Evolutionary conservation across 2,113 vertebrate species (phyloP).

Genomic region (Tricholaema leucomelas): DNA sequence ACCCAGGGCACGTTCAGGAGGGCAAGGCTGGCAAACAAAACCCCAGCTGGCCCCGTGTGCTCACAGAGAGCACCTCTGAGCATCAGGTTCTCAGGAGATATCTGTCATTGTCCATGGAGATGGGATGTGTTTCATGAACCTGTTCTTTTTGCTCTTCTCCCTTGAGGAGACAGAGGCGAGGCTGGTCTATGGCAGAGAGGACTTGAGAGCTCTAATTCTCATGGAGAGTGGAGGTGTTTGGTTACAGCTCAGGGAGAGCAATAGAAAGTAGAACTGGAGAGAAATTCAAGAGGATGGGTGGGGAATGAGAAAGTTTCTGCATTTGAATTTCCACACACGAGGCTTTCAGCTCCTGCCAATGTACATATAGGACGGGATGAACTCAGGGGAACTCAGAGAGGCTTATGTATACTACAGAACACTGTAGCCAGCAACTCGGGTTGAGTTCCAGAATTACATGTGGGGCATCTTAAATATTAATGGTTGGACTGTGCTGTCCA

Average conservation of each 20-base stretch:
- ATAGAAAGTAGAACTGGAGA: slow-evolving; percentile 20
- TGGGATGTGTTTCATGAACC: not conserved
- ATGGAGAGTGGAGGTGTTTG: not conserved
- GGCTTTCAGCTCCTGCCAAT: slow-evolving; percentile 48
- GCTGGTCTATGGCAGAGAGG: accelerated
- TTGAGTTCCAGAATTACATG: not conserved
- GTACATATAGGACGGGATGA: slow-evolving; percentile 26
- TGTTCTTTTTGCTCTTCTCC: not conserved
- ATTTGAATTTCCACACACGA: not conserved
- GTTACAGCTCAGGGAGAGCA: not conserved
- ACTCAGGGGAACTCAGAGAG: not conserved
- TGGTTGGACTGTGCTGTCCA: accelerated
- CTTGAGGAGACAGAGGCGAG: not conserved
- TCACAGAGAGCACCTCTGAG: not conserved
- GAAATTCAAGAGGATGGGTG: slow-evolving; percentile 40
- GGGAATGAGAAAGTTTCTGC: slow-evolving; percentile 45
- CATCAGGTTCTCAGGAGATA: not conserved
- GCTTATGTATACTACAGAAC: not conserved
- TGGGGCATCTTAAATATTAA: not conserved
- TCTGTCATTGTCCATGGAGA: accelerated
- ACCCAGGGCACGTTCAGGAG: not conserved
- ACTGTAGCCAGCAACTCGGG: not conserved
- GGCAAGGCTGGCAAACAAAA: not conserved
- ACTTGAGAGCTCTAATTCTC: not conserved
- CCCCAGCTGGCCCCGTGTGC: accelerated